A percentile compares a stretch with the other conserved stretches of the same genome.
These are phyloP conservation scores for Anguilla japonica DNA, from an alignment of 2,113 vertebrate species.

Conservation along the genomic window DNA sequence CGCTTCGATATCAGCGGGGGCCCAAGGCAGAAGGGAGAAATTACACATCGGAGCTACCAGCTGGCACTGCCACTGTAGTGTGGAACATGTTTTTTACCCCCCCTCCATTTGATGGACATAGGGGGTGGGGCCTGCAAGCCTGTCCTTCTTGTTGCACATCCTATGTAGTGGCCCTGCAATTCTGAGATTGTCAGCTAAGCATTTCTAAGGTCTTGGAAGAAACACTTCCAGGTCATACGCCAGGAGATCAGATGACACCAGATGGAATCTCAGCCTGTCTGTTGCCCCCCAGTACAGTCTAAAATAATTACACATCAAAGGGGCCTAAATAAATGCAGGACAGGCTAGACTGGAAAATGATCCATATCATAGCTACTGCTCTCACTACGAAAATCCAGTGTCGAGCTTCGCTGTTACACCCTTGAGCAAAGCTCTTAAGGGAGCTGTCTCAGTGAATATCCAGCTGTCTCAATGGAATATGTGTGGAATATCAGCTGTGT, in stretches of 20 bases:
- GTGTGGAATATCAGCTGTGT: not conserved
- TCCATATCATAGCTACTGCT: not conserved
- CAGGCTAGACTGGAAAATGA: not conserved
- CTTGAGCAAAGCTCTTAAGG: not conserved
- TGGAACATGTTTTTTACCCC: conserved; percentile 28
- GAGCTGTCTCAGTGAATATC: not conserved
- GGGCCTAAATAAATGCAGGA: not conserved
- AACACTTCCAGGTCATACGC: conserved; percentile 32
- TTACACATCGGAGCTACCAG: conserved; percentile 38
- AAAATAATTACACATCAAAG: not conserved
- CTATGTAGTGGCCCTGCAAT: conserved; percentile 57
- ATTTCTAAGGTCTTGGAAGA: not conserved
- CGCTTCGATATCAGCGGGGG: conserved; percentile 26
- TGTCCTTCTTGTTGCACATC: conserved; percentile 43
- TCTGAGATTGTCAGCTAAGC: conserved; percentile 40
- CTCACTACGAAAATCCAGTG: not conserved
- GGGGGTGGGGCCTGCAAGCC: conserved; percentile 40
- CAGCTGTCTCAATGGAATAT: not conserved
- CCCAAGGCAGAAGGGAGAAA: conserved; percentile 42
- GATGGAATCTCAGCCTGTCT: not conserved
- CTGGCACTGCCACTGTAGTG: conserved; percentile 42
- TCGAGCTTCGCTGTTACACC: not conserved
- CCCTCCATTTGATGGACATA: conserved; percentile 42
- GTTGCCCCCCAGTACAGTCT: not conserved
- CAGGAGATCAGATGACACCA: not conserved